Evolutionary conservation across 2,113 vertebrate genomes (phyloP).

Genomic region (Cottus gobio): DNA sequence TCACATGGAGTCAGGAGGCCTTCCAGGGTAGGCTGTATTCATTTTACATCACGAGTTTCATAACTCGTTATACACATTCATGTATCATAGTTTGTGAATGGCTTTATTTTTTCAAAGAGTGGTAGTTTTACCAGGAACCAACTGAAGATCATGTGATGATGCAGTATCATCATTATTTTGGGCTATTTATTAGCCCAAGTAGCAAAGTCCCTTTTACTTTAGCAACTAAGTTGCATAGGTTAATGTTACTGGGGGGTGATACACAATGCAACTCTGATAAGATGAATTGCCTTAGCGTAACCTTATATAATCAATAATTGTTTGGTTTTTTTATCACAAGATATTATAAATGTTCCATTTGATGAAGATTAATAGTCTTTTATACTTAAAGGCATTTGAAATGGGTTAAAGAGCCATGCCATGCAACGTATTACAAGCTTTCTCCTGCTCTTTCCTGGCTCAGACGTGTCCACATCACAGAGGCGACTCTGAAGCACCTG

Average conservation of each 20-base stretch:
- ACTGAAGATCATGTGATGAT: background rate
- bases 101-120: background rate
- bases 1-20: constrained; percentile 97
- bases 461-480: constrained; percentile 98
- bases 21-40: constrained; percentile 89
- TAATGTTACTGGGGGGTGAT: background rate
- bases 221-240: background rate
- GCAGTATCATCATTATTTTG: background rate
- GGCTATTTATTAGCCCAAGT: too few species aligned
- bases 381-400: background rate
- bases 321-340: background rate
- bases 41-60: background rate
- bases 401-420: background rate
- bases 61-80: background rate
- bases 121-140: background rate
- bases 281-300: background rate
- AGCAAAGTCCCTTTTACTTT: background rate
- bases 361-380: background rate
- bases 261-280: background rate
- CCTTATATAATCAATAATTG: background rate
- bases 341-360: background rate
- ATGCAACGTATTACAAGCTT: background rate
- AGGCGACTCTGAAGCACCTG: constrained; percentile 94
- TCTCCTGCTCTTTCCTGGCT: background rate
- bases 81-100: background rate